Conservation (phyloP, 1,140 invertebrate species). For the Lamellibrachia luymesi region DNA sequence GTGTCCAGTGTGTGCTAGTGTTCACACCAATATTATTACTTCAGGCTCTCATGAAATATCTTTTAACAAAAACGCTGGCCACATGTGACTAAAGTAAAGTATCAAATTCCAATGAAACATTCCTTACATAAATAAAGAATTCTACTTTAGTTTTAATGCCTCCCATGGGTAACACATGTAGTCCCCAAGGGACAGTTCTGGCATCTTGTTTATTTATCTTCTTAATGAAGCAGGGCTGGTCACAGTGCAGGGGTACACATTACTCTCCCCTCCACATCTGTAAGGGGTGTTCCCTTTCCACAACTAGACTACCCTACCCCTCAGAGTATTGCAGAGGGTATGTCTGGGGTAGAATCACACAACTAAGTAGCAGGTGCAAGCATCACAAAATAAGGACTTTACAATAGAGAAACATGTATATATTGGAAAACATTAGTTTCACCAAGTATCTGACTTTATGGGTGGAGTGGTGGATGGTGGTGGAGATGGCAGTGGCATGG, state of each 20-base stretch:
- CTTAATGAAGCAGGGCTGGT: neutral
- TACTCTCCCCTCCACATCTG: neutral
- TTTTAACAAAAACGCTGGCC: neutral
- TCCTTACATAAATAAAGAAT: neutral
- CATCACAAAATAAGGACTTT: neutral
- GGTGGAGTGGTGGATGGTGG: too few species aligned
- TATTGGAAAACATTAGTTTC: neutral
- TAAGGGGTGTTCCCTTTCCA: neutral
- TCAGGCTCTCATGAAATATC: neutral
- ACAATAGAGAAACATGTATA: neutral
- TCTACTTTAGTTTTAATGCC: neutral
- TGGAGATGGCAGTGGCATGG: too few species aligned
- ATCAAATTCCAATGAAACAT: neutral
- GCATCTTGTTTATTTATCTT: constrained; percentile 1
- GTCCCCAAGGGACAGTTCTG: neutral
- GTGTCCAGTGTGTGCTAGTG: neutral
- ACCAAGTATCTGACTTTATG: neutral
- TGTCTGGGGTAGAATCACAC: neutral
- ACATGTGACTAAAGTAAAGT: neutral
- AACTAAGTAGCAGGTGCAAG: neutral
- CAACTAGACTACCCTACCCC: neutral
- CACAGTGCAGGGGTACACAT: neutral
- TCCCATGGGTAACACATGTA: neutral
- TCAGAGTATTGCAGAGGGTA: neutral
- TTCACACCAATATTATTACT: neutral